A percentile compares a stretch with the other conserved stretches of the same genome.
These are phyloP conservation scores for Panagrolaimus sp. DNA, from an alignment of 1,140 invertebrate species.

Conservation along the genomic window DNA sequence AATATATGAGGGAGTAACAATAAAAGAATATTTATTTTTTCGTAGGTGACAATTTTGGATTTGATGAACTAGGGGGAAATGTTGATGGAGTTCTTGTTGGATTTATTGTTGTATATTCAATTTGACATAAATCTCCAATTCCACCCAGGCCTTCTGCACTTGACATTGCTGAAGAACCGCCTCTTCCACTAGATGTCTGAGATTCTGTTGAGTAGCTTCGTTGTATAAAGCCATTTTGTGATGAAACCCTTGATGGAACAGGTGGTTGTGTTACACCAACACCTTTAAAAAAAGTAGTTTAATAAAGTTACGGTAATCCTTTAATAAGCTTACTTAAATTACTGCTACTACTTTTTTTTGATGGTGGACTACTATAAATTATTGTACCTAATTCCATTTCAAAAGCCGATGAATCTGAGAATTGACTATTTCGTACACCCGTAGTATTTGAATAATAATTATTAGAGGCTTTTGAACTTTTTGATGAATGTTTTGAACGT, in stretches of 20 bases:
- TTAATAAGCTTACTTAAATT: slow-evolving; percentile 7
- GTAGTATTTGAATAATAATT: too few relatives aligned
- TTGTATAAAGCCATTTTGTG: slow-evolving; percentile 11
- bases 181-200: slow-evolving; percentile 44
- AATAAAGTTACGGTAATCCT: background rate
- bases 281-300: background rate
- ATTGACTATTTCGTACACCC: slow-evolving; percentile 8
- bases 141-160: slow-evolving; percentile 43
- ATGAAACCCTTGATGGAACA: background rate
- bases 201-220: slow-evolving; percentile 43
- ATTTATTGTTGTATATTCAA: slow-evolving; percentile 11
- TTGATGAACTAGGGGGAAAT: too few relatives aligned
- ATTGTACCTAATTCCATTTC: slow-evolving; percentile 8
- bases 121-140: slow-evolving; percentile 32
- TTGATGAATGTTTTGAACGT: background rate
- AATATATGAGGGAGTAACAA: too few relatives aligned
- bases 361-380: slow-evolving; percentile 5
- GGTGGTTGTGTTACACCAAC: background rate
- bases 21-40: too few relatives aligned
- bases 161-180: slow-evolving; percentile 48
- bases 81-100: too few relatives aligned
- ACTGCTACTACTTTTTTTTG: slow-evolving; percentile 9
- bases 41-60: too few relatives aligned
- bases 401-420: background rate
- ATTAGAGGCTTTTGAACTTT: background rate